A percentile compares a stretch with the other conserved stretches of the same genome.
Evolutionary conservation across 2,113 vertebrate genomes (phyloP).

Genomic region (Eidolon helvum): DNA sequence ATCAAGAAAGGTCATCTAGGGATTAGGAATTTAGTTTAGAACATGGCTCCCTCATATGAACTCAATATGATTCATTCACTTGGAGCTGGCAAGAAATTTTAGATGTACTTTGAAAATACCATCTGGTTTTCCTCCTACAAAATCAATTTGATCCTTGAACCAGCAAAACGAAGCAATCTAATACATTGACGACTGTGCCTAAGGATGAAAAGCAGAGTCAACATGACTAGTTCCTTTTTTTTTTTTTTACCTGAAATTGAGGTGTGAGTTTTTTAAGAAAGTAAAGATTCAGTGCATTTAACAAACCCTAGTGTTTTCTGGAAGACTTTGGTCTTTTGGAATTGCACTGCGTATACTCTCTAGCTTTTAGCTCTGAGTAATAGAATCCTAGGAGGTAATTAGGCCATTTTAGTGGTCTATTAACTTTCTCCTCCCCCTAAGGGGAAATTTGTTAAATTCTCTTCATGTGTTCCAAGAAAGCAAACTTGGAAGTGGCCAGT

Average conservation of each 20-base stretch:
- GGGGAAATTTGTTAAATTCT: constrained; percentile 52
- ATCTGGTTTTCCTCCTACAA: constrained; percentile 9
- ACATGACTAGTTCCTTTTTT: not conserved
- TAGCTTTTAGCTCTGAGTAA: constrained; percentile 55
- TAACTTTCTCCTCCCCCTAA: constrained; percentile 51
- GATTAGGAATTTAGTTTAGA: not conserved
- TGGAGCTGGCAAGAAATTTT: constrained; percentile 5
- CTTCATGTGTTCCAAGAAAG: constrained; percentile 47
- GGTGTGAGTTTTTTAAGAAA: not conserved
- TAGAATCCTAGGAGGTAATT: constrained; percentile 38
- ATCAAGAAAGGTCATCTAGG: not conserved
- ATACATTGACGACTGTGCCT: not conserved
- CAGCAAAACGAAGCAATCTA: constrained; percentile 35
- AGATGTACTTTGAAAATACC: not conserved
- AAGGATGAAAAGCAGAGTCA: not conserved
- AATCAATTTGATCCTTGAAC: not conserved
- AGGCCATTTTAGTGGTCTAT: constrained; percentile 5
- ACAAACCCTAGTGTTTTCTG: not conserved
- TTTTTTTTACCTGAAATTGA: not conserved
- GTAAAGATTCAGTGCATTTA: not conserved
- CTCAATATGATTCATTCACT: not conserved
- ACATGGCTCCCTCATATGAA: not conserved
- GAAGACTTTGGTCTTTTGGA: not conserved
- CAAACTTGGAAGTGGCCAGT: constrained; percentile 10
- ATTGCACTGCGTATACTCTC: not conserved